Conservation (phyloP, 2,888 invertebrate species). For the Eubasilissa splendida region DNA sequence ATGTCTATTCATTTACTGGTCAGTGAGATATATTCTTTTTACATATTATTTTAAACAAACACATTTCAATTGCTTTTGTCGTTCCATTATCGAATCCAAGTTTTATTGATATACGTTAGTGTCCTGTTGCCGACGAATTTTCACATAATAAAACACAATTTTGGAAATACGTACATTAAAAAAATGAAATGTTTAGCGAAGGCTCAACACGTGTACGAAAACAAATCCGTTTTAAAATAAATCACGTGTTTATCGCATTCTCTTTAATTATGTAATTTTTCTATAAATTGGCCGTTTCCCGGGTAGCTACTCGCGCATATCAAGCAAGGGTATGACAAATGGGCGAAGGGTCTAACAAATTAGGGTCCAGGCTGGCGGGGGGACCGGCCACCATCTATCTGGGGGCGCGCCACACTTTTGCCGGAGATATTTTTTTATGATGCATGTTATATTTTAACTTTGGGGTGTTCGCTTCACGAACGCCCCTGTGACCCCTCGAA, state of each 20-base stretch:
- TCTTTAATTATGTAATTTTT: constrained; percentile 28
- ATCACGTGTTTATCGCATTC: neutral
- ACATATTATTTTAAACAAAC: no score
- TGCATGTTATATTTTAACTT: constrained; percentile 12
- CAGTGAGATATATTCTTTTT: no score
- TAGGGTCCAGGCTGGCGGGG: constrained; percentile 1
- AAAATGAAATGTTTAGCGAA: no score
- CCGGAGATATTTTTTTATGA: neutral
- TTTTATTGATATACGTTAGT: no score
- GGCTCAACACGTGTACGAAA: neutral
- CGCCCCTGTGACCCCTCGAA: neutral
- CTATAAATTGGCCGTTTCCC: constrained; percentile 18
- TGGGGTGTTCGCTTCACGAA: constrained; percentile 1
- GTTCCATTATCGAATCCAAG: no score
- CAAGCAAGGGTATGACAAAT: constrained; percentile 30
- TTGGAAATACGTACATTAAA: no score
- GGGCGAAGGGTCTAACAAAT: constrained; percentile 28
- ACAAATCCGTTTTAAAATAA: neutral
- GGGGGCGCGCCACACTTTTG: constrained; percentile 1
- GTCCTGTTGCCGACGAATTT: no score
- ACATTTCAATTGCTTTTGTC: no score
- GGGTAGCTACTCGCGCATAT: neutral
- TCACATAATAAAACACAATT: no score
- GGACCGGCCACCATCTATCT: constrained; percentile 3
- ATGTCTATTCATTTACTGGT: no score